Evolutionary conservation across 2,797 vertebrate species (phyloP).

Genomic region (Mallotus villosus): DNA sequence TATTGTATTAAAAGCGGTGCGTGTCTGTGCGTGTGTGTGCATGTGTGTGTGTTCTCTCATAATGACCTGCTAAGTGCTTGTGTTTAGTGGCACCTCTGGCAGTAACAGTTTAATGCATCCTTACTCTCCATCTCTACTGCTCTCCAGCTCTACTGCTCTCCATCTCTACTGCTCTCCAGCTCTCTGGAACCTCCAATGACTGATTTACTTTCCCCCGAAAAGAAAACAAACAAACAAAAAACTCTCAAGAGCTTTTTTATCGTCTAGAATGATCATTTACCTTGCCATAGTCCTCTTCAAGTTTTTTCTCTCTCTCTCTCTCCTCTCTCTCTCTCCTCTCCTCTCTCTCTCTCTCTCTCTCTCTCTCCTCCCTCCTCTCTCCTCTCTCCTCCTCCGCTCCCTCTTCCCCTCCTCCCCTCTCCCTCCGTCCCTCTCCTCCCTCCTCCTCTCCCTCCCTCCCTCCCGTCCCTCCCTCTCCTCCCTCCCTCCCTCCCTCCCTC

Average conservation of each 20-base stretch:
- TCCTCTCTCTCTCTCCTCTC: neutral
- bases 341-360: conserved; percentile 27
- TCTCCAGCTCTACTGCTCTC: conserved; percentile 13
- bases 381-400: conserved; percentile 26
- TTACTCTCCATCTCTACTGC: conserved; percentile 17
- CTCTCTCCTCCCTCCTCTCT: conserved; percentile 16
- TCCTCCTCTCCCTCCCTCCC: neutral
- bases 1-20: neutral
- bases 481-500: neutral
- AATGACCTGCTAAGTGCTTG: conserved; percentile 53
- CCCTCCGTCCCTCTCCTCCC: neutral
- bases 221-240: too few relatives aligned
- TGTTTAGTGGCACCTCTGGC: conserved; percentile 51
- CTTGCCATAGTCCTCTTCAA: too few relatives aligned
- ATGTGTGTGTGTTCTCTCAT: conserved; percentile 5
- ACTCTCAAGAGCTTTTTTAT: too few relatives aligned
- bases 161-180: too few relatives aligned
- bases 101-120: conserved; percentile 50
- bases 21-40: neutral
- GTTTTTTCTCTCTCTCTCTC: conserved; percentile 20
- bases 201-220: too few relatives aligned
- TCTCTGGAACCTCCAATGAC: too few relatives aligned
- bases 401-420: conserved; percentile 8
- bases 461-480: neutral
- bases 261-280: too few relatives aligned